phyloP scores from a whole-genome alignment of 2,113 vertebrate genomes.

The Malurus melanocephalus region DNA sequence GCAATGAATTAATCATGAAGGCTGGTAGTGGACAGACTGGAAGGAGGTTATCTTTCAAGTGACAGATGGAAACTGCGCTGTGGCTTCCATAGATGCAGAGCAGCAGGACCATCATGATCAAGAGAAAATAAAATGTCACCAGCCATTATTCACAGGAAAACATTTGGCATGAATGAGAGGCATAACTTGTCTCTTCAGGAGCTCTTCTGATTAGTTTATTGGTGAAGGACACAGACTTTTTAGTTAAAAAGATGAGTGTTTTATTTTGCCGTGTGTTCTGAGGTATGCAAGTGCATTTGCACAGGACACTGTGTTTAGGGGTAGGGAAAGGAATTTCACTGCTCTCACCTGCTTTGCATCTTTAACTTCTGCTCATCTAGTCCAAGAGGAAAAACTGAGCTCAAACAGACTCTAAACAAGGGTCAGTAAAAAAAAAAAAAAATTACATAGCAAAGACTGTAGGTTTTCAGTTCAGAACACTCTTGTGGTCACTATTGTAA shows the following conservation, averaged over 20 bases:
- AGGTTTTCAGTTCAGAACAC: neutral
- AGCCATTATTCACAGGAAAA: neutral
- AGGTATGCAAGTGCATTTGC: neutral
- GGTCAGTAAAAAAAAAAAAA: neutral
- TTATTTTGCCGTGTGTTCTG: neutral
- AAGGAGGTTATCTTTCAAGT: neutral
- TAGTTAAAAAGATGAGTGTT: neutral
- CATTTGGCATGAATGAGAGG: neutral
- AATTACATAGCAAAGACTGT: neutral
- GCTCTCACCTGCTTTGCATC: neutral
- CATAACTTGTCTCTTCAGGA: neutral
- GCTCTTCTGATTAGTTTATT: neutral
- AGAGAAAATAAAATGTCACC: neutral
- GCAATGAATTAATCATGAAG: neutral
- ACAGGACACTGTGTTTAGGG: neutral
- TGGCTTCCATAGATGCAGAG: neutral
- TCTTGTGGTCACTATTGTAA: neutral
- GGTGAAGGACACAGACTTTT: neutral
- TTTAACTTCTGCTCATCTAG: neutral
- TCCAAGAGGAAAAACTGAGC: neutral
- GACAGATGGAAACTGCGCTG: neutral
- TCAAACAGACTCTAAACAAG: neutral
- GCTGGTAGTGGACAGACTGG: neutral
- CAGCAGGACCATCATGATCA: constrained; percentile 16
- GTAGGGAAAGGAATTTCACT: neutral